Evolutionary conservation across 2,888 invertebrate species (phyloP), one percentile per base, ranked within the genome.

Genomic region (Amiota communis): DNA sequence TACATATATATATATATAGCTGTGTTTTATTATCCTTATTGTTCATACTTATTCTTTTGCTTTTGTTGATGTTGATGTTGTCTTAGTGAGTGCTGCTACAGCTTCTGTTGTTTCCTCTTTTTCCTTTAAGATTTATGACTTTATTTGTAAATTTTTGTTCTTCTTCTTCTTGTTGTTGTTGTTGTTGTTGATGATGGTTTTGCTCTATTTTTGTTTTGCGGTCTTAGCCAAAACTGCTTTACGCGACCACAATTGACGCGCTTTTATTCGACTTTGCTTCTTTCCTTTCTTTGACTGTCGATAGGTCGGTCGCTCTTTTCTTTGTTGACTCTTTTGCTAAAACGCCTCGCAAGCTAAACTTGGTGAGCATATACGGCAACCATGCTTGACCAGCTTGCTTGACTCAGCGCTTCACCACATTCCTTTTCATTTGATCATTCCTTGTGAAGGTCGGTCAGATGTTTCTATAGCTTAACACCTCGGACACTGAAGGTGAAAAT

Each of bases 61-160:
- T 23, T 23, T 61, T 15, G 20, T 6, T 20, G 6, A 8, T 15
- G 2, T 20, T 61, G 61, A 13, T 61, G 61, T 23, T 20, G 23
- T 36, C 8, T 36, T 36, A 10, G 3, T 63, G 11, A 10, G 63
- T 36, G 63, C 46, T n/a, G 36, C 11, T 17, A 20, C 36, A 8
- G 20, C 46, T 63, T 11, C 9, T 63, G 36, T 63, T 9, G 20
- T 36, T 63, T 36, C 36, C 46, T 11, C 75, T 81, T 81, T 80
- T 78, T 78, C 74, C 76, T 71, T 78, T 73, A 81, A 83, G 84
- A 84, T 84, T 84, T 84, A 86, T 83, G 85, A 79, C 77, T 86
- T 83, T 83, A 83, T 82, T 86, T 86, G 83, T 84, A 78, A 79
- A 77, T 76, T 77, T 78, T 77, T 79, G 74, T 73, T 48, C 65